Evolutionary conservation across 2,888 invertebrate genomes (phyloP), one percentile per base, ranked within the genome.

Genomic region (Spicauda simplicius): DNA sequence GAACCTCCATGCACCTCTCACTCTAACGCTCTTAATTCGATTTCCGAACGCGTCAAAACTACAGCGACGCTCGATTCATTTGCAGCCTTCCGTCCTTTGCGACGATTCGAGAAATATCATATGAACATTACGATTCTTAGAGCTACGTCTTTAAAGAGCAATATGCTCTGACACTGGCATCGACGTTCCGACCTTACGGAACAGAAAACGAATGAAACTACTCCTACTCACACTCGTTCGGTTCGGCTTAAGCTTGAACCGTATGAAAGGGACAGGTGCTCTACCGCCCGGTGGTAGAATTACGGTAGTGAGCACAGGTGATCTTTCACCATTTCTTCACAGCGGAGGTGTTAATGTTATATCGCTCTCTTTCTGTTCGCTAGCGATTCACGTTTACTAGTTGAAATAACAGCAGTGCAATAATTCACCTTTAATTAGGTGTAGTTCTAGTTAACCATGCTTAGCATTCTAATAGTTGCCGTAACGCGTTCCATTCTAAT

Each of bases 281-380:
- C 84, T 90, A 90, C 88, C 86, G 87, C 83, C 80, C 80, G 86
- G 87, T 87, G 85, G 87, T 88, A 87, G 86, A 90, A 92, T 93
- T 92, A 91, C 93, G 86, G 93, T 92, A 93, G 93, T 93, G 90
- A 93, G 88, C 93, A 93, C 91, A 91, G 91, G 91, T 93, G 93
- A 93, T 91, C 93, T 93, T 93, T 91, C 87, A 88, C 81, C 82
- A 88, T 89, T 89, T 86, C 86, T 86, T 84, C 75, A 77, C 71
- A 80, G 80, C 80, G 85, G 78, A 87, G 85, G 88, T 87, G 87
- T 84, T 83, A 88, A 88, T 87, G 74, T 50, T 91, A 90, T 83
- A 85, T 70, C 80, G 77, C 71, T 86, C 91, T 86, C 91, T 79
- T 82, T 91, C 84, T 77, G 48, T 70, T 82, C 69, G 64, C 73